Evolutionary conservation across 2,888 invertebrate genomes (phyloP).

Genomic region (Himalopsyche tibetana): DNA sequence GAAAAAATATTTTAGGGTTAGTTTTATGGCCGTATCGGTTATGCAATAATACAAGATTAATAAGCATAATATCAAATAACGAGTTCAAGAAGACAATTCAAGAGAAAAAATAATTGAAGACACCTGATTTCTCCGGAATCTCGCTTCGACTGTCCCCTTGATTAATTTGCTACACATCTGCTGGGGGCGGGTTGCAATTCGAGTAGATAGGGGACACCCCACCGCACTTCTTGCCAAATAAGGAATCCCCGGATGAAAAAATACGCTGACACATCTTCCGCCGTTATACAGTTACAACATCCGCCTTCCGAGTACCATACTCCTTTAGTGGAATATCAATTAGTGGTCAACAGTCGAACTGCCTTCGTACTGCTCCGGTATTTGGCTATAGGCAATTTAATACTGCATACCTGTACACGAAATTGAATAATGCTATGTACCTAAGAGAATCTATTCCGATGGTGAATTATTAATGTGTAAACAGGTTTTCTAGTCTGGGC

Average conservation of each 20-base stretch:
- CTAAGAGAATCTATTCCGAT: background rate
- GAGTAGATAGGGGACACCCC: slow-evolving; percentile 25
- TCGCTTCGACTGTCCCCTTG: slow-evolving; percentile 48
- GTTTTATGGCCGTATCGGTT: no score
- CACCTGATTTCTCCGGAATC: slow-evolving; percentile 1
- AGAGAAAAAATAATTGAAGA: background rate
- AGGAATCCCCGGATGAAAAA: slow-evolving; percentile 20
- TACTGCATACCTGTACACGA: background rate
- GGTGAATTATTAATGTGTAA: background rate
- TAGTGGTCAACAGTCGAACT: background rate
- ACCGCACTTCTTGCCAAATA: slow-evolving; percentile 34
- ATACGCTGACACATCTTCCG: slow-evolving; percentile 20
- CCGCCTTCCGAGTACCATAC: background rate
- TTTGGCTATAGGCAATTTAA: background rate
- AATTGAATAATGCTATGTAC: background rate
- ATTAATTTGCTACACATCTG: slow-evolving; percentile 55
- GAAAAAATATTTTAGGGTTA: no score
- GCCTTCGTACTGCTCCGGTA: background rate
- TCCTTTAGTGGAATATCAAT: slow-evolving; percentile 7
- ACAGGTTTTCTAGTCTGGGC: background rate
- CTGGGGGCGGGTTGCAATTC: slow-evolving; percentile 13
- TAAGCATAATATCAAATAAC: no score
- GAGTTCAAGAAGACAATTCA: no score
- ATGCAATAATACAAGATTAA: no score
- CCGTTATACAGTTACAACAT: background rate